These are phyloP conservation scores for Actinostola sp. DNA, from an alignment of 92 coral and sea anemone genomes.

Conservation along the genomic window DNA sequence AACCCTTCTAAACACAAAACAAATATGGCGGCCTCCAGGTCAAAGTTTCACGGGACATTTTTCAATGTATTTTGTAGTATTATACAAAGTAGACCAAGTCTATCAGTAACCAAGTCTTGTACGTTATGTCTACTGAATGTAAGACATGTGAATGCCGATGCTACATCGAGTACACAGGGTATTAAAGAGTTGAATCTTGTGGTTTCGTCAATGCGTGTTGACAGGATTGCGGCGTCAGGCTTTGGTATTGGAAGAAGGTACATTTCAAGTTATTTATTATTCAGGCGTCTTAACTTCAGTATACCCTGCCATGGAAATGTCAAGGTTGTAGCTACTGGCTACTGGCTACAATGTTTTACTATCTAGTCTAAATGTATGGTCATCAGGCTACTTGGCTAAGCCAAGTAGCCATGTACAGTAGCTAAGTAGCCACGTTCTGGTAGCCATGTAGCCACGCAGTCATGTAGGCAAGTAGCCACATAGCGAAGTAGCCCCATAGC, in stretches of 20 bases:
- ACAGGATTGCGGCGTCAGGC: conserved; percentile 73
- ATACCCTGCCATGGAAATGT: too few relatives aligned
- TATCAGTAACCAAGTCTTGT: not conserved
- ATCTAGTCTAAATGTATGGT: too few relatives aligned
- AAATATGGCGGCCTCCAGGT: not conserved
- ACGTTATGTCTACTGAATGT: not conserved
- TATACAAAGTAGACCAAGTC: not conserved
- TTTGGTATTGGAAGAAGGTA: conserved; percentile 72
- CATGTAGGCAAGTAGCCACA: too few relatives aligned
- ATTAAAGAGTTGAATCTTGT: conserved; percentile 58
- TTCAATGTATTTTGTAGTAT: not conserved
- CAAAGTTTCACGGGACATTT: not conserved
- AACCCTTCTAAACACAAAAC: too few relatives aligned
- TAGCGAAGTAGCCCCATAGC: too few relatives aligned
- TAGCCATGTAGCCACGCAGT: too few relatives aligned
- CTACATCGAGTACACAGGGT: not conserved
- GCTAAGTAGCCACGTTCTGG: too few relatives aligned
- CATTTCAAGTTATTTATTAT: not conserved
- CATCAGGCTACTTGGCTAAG: too few relatives aligned
- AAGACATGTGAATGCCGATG: not conserved
- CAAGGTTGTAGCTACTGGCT: too few relatives aligned
- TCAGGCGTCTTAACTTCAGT: too few relatives aligned
- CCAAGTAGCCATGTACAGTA: too few relatives aligned
- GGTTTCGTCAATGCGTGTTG: conserved; percentile 71
- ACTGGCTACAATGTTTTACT: too few relatives aligned